Base-by-base conservation (phyloP, 2,888 invertebrate species). In the Tenthredo notha region DNA sequence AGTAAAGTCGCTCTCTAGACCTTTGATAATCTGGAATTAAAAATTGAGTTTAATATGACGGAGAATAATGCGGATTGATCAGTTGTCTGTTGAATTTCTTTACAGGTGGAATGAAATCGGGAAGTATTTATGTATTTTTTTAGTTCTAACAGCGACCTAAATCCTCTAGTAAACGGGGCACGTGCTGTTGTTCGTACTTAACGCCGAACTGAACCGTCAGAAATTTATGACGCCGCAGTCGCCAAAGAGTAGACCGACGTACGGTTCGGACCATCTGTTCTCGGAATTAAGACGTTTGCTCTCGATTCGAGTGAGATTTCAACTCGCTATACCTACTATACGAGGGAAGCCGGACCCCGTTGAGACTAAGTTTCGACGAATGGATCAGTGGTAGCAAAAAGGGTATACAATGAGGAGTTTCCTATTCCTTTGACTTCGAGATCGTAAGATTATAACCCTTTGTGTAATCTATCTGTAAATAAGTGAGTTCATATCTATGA, bases 181-280 rank as follows among this genome's bases (percentile, higher is more conserved):
- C 83, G 83, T 83, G 83, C 83, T 83, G 83, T 83, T 83, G 65
- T 83, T 83, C 83, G 83, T 83, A 83, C 70, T 83, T 83, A 83
- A 83, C 67, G 70, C 83, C 67, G 50, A 83, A 47, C 67, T 80
- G 67, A 43, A 65, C 67, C 67, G 83, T 83, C 70, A 37, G 50
- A 50, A 83, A 83, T 83, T 83, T 83, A 83, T 83, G 83, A 83
- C 47, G 83, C 83, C 83, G 33, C 83, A 83, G 83, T 67, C 83
- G 83, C 83, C 83, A 83, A 65, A 83, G 83, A 83, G 83, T 65
- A 83, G 83, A 67, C 83, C 83, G 67, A 83, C 25, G 47, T 25
- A 47, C 67, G 47, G 40, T 50, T 47, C 47, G 47, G 43, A 83
- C 83, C 83, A 83, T 83, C 83, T 70, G 83, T 83, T 83, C 67